Evolutionary conservation across 1,140 invertebrate genomes (phyloP).

Genomic region (Pomacea maculata): DNA sequence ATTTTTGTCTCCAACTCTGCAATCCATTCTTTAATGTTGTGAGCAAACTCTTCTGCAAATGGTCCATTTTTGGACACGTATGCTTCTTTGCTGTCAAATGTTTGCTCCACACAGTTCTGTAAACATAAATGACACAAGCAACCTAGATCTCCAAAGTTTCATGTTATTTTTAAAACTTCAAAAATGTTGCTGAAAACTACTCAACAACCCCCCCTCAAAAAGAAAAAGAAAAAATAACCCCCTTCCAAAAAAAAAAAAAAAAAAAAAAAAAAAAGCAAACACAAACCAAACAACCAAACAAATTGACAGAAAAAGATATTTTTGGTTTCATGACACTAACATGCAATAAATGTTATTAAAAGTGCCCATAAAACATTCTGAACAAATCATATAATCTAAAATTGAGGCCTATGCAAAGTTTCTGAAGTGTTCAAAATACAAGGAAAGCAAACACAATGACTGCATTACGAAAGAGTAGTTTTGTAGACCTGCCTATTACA

Average conservation of each 20-base stretch:
- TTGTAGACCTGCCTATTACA: too few species aligned
- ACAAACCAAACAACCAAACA: background rate
- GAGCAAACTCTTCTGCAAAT: conserved; percentile 77
- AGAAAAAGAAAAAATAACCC: too few species aligned
- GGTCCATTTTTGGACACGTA: conserved; percentile 72
- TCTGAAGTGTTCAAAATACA: too few species aligned
- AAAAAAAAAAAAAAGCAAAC: too few species aligned
- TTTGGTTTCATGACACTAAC: too few species aligned
- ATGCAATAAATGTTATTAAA: too few species aligned
- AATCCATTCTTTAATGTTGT: conserved; percentile 76
- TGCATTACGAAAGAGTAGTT: too few species aligned
- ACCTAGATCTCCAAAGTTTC: background rate
- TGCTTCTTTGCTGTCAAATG: conserved; percentile 71
- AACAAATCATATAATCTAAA: too few species aligned
- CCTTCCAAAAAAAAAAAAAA: background rate
- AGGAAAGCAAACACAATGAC: too few species aligned
- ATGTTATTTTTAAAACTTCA: background rate
- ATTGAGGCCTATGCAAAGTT: too few species aligned
- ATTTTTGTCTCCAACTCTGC: conserved; percentile 71
- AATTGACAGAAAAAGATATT: background rate
- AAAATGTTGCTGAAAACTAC: background rate
- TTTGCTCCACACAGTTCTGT: conserved; percentile 72
- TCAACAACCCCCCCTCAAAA: background rate
- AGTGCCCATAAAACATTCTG: too few species aligned
- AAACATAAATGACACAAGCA: background rate